Evolutionary conservation across 2,888 invertebrate species (phyloP), one percentile per base, ranked within the genome.

Genomic region (Lamproptera curius): DNA sequence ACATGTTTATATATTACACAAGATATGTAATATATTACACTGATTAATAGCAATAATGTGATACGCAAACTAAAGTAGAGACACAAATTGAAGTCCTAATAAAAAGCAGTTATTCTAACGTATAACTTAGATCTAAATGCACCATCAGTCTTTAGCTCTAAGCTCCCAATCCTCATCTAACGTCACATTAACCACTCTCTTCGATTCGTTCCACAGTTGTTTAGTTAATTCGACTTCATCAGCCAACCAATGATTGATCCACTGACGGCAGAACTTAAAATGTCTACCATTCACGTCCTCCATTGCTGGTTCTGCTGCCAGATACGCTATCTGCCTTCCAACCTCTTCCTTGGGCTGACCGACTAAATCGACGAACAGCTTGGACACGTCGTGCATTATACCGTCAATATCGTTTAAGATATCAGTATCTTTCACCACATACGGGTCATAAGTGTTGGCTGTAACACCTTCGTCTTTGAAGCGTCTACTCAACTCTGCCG

Each of bases 401-500:
- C 44, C 61, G 9, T 77, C 69, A 16, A 76, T 26, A 46, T 77
- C 77, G 1, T 56, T 51, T 0, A 84, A 54, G 16, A 83, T 45
- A 48, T 77, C 67, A 0, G 85, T 85, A 47, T 76, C 80, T 10
- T 65, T 65, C 2, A 79, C 82, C 0, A 85, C 9, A 33, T 75
- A 86, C 0, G 85, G 84, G 73, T 94, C 92, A 40, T 90, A 89
- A 34, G 90, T 90, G 65, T 93, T 92, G 1, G 89, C 91, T 2
- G 91, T 92, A 0, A 94, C 91, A 37, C 89, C 88, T 16, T 66
- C 68, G 73, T 89, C 90, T 73, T 85, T 61, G 11, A 93, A 61
- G 61, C 77, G 76, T 50, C 77, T 77, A 14, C 89, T 82, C 26
- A 93, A 70, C 72, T 92, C 91, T 37, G 73, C 84, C 1, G 90